A percentile compares a stretch with the other conserved stretches of the same genome.
These are phyloP conservation scores for Lasioglossum lativentre DNA, from an alignment of 2,888 invertebrate genomes.

Conservation along the genomic window DNA sequence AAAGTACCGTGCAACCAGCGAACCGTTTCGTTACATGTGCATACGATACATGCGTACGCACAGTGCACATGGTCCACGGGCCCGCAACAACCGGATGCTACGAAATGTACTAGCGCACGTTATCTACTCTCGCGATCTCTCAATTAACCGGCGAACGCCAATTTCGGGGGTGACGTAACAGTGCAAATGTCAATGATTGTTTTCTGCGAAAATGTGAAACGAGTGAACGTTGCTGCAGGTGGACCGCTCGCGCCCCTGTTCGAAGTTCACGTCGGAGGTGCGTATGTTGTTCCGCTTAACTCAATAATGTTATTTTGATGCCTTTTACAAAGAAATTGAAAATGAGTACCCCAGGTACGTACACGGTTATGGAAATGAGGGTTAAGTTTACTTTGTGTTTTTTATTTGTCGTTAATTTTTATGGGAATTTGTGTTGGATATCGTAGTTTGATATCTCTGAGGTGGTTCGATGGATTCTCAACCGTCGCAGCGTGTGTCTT, in stretches of 20 bases:
- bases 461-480: not conserved
- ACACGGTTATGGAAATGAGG: too few relatives aligned
- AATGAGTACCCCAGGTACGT: too few relatives aligned
- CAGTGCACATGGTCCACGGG: not conserved
- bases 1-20: not conserved
- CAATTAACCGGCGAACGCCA: not conserved
- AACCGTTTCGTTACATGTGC: not conserved
- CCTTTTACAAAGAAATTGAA: not conserved
- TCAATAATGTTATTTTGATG: too few relatives aligned
- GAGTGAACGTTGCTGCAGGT: not conserved
- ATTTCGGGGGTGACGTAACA: not conserved
- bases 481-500: not conserved
- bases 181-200: conserved; percentile 31
- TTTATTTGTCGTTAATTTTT: not conserved
- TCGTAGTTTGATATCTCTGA: not conserved
- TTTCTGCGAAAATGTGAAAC: not conserved
- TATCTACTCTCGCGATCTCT: not conserved
- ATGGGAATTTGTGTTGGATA: not conserved
- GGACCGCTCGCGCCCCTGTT: not conserved
- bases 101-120: not conserved
- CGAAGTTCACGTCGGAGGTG: not conserved
- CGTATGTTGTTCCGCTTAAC: not conserved
- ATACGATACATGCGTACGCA: not conserved
- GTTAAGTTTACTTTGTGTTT: too few relatives aligned
- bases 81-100: not conserved